Evolutionary conservation across 1,140 invertebrate genomes (phyloP).

Genomic region (Caenorhabditis remanei): DNA sequence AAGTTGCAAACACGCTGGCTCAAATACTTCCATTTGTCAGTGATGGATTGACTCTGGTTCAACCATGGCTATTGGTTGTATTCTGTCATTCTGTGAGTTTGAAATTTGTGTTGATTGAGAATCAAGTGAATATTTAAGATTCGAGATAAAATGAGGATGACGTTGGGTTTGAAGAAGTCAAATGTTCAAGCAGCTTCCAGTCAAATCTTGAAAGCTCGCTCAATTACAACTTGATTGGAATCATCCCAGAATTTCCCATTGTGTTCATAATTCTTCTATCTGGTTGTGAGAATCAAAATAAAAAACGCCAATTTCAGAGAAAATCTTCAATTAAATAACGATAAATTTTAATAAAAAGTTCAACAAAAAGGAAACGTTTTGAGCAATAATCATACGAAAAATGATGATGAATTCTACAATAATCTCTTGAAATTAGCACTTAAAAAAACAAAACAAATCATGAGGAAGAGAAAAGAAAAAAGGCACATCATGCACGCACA

Average conservation of each 20-base stretch:
- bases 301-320: neutral
- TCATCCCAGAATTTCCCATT: neutral
- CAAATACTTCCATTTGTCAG: neutral
- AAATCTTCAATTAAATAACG: conserved; percentile 19
- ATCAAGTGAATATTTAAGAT: neutral
- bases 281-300: neutral
- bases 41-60: neutral
- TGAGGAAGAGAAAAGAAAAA: neutral
- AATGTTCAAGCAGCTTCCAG: neutral
- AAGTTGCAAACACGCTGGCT: neutral
- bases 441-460: neutral
- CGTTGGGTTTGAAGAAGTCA: neutral
- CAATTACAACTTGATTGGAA: neutral
- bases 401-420: neutral
- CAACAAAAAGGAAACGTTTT: conserved; percentile 11
- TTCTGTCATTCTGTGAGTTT: neutral
- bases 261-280: neutral
- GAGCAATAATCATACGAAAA: conserved; percentile 48
- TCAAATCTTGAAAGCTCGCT: neutral
- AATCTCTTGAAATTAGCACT: conserved; percentile 1
- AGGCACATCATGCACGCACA: conserved; percentile 19
- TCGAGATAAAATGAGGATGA: neutral
- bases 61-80: neutral
- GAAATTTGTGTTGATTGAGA: neutral
- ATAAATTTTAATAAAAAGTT: neutral